These are phyloP conservation scores for Acanthochromis polyacanthus DNA, from an alignment of 2,113 vertebrate species.

Conservation along the genomic window DNA sequence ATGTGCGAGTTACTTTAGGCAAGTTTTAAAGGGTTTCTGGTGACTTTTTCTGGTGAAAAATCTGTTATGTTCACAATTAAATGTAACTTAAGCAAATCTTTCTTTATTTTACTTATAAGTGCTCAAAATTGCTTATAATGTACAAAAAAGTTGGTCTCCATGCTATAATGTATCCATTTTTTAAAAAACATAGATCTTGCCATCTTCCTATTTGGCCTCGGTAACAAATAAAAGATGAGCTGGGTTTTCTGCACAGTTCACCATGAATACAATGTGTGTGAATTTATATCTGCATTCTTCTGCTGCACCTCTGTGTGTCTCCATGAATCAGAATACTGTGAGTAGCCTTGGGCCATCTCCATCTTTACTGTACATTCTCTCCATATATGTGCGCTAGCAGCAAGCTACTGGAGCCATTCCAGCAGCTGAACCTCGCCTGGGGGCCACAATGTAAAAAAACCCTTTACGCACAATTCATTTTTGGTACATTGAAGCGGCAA, in stretches of 20 bases:
- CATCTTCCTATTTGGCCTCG: no score
- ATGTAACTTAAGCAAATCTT: no score
- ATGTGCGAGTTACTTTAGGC: no score
- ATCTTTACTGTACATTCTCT: slow-evolving; percentile 1
- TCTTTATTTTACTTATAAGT: no score
- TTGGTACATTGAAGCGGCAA: background rate
- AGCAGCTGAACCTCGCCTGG: slow-evolving; percentile 3
- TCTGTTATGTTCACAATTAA: no score
- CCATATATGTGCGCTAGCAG: slow-evolving; percentile 4
- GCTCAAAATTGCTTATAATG: no score
- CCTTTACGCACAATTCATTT: slow-evolving; percentile 5
- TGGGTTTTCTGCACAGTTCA: slow-evolving; percentile 5
- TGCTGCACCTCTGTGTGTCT: background rate
- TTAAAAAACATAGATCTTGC: no score
- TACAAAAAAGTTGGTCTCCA: no score
- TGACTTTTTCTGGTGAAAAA: no score
- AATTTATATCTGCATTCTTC: slow-evolving; percentile 9
- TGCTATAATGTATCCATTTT: no score
- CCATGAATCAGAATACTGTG: slow-evolving; percentile 27
- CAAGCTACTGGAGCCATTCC: background rate
- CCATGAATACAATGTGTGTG: background rate
- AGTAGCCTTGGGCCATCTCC: slow-evolving; percentile 4
- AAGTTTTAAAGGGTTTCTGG: no score
- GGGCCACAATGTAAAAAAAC: slow-evolving; percentile 4
- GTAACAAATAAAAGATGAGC: background rate